These are phyloP conservation scores for Rhingia rostrata DNA, from an alignment of 2,888 invertebrate genomes.

Conservation along the genomic window DNA sequence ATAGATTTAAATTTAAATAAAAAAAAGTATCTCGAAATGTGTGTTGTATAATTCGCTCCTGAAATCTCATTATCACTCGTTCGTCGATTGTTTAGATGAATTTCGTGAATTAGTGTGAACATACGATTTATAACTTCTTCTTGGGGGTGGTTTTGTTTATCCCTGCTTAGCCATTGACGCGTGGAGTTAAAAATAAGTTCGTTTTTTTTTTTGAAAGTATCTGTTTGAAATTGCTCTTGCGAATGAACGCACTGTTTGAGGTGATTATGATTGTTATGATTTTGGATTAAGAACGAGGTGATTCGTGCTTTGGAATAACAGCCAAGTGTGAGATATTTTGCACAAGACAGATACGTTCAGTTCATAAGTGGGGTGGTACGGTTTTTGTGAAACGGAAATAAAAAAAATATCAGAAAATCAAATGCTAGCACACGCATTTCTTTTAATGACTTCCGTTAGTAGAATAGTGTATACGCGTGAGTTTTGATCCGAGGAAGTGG, in stretches of 20 bases:
- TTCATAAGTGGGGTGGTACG: not conserved
- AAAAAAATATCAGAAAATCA: slow-evolving; percentile 48
- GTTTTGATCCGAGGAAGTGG: slow-evolving; percentile 36
- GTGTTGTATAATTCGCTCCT: slow-evolving; percentile 47
- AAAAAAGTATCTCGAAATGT: slow-evolving; percentile 48
- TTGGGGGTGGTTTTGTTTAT: slow-evolving; percentile 24
- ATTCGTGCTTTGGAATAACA: slow-evolving; percentile 10
- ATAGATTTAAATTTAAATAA: slow-evolving; percentile 26
- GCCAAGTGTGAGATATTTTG: slow-evolving; percentile 18
- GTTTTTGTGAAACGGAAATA: slow-evolving; percentile 55
- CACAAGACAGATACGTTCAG: not conserved
- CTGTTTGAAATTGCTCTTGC: not conserved
- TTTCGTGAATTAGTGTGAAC: slow-evolving; percentile 31
- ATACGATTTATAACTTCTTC: not conserved
- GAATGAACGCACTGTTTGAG: not conserved
- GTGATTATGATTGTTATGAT: slow-evolving; percentile 8
- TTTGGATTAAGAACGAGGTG: slow-evolving; percentile 15
- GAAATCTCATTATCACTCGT: slow-evolving; percentile 5
- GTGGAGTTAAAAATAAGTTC: slow-evolving; percentile 20
- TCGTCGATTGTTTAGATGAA: slow-evolving; percentile 35
- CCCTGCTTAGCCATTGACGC: slow-evolving; percentile 3
- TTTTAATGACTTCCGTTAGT: slow-evolving; percentile 55
- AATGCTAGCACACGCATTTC: slow-evolving; percentile 63
- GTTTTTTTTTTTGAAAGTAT: not conserved
- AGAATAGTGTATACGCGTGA: slow-evolving; percentile 1